Evolutionary conservation across 1,140 invertebrate genomes (phyloP), one percentile per base, ranked within the genome.

Genomic region (Thereuonema tuberculata): DNA sequence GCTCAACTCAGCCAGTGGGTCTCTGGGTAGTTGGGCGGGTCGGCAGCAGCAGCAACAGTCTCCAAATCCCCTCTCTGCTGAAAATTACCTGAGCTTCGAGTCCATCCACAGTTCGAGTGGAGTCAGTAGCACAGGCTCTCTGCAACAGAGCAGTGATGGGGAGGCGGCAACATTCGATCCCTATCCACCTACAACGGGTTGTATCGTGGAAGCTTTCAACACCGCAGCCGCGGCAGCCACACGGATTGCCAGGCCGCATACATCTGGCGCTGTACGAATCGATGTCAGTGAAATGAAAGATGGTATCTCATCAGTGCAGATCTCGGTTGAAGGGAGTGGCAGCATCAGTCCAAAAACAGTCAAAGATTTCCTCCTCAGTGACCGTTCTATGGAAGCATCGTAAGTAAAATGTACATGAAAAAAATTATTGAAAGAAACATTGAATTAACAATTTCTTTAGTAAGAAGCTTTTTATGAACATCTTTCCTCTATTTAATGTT

Each of bases 21-120:
- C 53, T 55, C 17, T 5, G 12, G n/a, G n/a, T n/a, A n/a, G n/a
- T n/a, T n/a, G n/a, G 37, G n/a, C 63, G 78, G 77, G 60, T 70
- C 72, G 64, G 69, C 68, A 60, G 58, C 49, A 48, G n/a, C n/a
- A n/a, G n/a, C n/a, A n/a, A n/a, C n/a, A n/a, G n/a, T 23, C 61
- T 23, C 61, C 68, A 14, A 60, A 62, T 53, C 62, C 27, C 64
- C 61, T 20, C 52, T 60, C 61, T 31, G 50, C 58, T 21, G 59
- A 63, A 37, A 64, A 65, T 54, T 65, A 57, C 47, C 59, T 71
- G 20, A 75, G 74, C 60, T 70, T 71, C 9, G 76, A 78, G 62
- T 77, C 75, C 52, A 65, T 76, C 27, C 72, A 71, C 58, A 77
- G 76, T 64, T 78, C 77, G 23, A 79, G 75, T 66, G 78, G 77